Evolutionary conservation across 2,113 vertebrate species (phyloP).

Genomic region (Paramisgurnus dabryanus): DNA sequence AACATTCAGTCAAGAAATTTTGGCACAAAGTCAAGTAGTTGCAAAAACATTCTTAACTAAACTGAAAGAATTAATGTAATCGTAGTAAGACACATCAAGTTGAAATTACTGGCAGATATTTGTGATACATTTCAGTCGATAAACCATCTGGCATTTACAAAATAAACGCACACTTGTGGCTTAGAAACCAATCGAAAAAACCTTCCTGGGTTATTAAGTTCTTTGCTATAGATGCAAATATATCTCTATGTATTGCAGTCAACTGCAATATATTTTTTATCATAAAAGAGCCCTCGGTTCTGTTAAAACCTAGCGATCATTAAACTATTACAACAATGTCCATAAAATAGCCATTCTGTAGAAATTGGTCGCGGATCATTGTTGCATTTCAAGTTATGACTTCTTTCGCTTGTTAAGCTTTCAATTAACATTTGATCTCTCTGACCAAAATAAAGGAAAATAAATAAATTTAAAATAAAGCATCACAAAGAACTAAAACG

Average conservation of each 20-base stretch:
- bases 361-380: conserved; percentile 17
- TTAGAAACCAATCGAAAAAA: conserved; percentile 3
- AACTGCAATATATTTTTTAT: conserved; percentile 39
- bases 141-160: conserved; percentile 39
- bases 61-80: neutral
- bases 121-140: conserved; percentile 19
- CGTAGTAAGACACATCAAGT: conserved; percentile 21
- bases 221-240: conserved; percentile 37
- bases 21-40: conserved; percentile 32
- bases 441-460: conserved; percentile 31
- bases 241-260: conserved; percentile 22
- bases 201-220: conserved; percentile 10
- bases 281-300: conserved; percentile 24
- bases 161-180: conserved; percentile 13
- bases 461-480: conserved; percentile 50
- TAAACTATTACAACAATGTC: neutral
- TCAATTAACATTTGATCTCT: neutral
- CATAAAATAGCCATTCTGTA: neutral
- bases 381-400: conserved; percentile 37
- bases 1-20: conserved; percentile 37
- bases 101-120: conserved; percentile 1
- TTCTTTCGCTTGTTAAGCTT: conserved; percentile 7
- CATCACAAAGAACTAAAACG: conserved; percentile 9
- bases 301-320: conserved; percentile 22
- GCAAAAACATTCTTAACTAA: conserved; percentile 10